phyloP scores from a whole-genome alignment of 1,140 invertebrate genomes.

The Sycophila sp. region DNA sequence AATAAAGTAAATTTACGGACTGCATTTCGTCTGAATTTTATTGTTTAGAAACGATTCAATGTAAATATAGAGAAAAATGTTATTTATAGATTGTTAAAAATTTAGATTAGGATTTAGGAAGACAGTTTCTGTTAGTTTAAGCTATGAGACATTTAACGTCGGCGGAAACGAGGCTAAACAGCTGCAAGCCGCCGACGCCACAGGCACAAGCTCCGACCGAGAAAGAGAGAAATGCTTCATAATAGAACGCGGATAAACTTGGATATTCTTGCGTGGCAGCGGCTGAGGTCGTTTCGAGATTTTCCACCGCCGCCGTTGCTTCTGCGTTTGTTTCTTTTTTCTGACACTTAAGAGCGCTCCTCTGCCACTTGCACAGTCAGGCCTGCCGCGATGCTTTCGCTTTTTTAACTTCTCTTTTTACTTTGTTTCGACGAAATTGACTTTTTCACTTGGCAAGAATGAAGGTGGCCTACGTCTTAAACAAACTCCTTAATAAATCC shows the following conservation, averaged over 20 bases:
- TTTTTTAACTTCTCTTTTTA: no score
- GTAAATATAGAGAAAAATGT: background rate
- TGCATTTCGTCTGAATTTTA: no score
- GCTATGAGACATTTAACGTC: slow-evolving; percentile 16
- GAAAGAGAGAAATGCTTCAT: slow-evolving; percentile 21
- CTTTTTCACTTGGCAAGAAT: no score
- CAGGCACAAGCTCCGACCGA: slow-evolving; percentile 1
- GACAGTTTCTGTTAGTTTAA: background rate
- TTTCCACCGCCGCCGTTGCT: no score
- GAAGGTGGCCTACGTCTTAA: no score
- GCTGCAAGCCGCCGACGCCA: slow-evolving; percentile 15
- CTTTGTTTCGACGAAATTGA: no score
- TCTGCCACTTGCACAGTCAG: background rate
- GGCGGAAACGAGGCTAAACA: slow-evolving; percentile 24
- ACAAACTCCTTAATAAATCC: no score
- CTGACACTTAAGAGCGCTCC: background rate
- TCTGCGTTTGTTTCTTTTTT: background rate
- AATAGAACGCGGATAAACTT: slow-evolving; percentile 28
- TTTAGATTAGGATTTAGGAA: background rate
- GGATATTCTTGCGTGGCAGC: slow-evolving; percentile 7
- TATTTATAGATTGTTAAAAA: background rate
- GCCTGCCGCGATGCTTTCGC: no score
- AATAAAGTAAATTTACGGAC: no score
- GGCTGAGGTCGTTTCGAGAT: background rate
- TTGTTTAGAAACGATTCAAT: background rate